Evolutionary conservation across 2,113 vertebrate species (phyloP), one percentile per base, ranked within the genome.

Genomic region (Calyptomena viridis): DNA sequence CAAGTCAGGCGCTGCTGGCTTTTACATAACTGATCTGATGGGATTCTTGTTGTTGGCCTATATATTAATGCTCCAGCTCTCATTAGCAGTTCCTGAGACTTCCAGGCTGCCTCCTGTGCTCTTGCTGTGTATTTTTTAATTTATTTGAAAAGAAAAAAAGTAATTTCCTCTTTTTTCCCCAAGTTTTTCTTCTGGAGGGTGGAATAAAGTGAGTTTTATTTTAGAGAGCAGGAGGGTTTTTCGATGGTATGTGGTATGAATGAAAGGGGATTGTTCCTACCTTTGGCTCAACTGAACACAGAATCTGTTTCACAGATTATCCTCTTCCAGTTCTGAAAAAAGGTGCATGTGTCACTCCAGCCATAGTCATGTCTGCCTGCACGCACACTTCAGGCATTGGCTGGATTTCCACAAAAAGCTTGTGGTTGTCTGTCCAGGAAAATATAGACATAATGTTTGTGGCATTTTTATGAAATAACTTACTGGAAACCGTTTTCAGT

Each of bases 1-100:
- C 47, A 23, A 56, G 50, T 47, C 84, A 69, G 89, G 50, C 0
- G 2, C 73, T 59, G 4, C 81, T 83, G 42, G 10, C 72, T 78
- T 93, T 93, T 91, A 59, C 58, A 27, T 94, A 93, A 94, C 68
- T 28, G 5, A 63, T 71, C 90, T 49, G 85, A 56, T 77, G 85
- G 82, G 67, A 89, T 62, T 85, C 21, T 0, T 50, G 40, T 2
- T 53, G 33, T 16, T 95, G 94, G 76, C 88, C 94, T 95, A 75
- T 59, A 71, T 96, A 78, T 56, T 93, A 84, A 55, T 74, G 85
- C 76, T 81, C 39, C 76, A 40, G 64, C 68, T 67, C 64, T 80
- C 85, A 59, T 80, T 85, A 92, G 44, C 72, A 60, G 39, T 68
- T 90, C 40, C 52, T 60, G 60, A 93, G 68, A 63, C 55, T 86